A percentile compares a stretch with the other conserved stretches of the same genome.
Conservation (phyloP, 2,113 vertebrate species). For the Excalfactoria chinensis region DNA sequence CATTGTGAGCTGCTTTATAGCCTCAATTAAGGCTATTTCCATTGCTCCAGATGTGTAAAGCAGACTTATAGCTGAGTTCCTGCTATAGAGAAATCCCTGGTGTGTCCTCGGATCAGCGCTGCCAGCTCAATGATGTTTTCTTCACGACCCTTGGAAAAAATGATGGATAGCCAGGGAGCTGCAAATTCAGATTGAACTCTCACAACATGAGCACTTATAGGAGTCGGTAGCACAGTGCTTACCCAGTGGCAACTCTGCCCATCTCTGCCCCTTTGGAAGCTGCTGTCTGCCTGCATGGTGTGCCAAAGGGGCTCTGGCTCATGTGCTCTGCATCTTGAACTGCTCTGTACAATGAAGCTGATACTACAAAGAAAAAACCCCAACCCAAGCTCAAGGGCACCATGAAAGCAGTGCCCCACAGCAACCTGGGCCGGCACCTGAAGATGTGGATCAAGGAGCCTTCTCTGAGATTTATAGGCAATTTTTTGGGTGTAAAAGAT, state of each 20-base stretch:
- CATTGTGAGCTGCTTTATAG: conserved; percentile 56
- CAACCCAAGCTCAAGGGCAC: neutral
- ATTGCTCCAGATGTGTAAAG: conserved; percentile 57
- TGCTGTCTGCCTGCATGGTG: neutral
- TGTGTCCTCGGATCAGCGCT: conserved; percentile 21
- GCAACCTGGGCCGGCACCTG: neutral
- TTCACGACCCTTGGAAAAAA: conserved; percentile 51
- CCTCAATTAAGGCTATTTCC: conserved; percentile 51
- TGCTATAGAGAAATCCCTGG: neutral
- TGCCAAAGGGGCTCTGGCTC: neutral
- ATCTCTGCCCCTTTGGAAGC: too few species aligned
- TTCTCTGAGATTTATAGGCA: neutral
- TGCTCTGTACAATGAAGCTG: neutral
- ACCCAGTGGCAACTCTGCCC: neutral
- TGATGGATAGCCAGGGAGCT: conserved; percentile 24
- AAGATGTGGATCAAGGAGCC: neutral
- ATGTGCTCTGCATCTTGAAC: neutral
- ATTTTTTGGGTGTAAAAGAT: neutral
- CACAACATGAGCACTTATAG: neutral
- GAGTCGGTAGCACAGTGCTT: neutral
- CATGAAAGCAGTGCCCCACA: neutral
- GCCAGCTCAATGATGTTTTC: conserved; percentile 24
- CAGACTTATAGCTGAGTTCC: conserved; percentile 49
- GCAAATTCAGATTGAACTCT: neutral
- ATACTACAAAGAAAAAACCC: neutral